Evolutionary conservation across 2,113 vertebrate genomes (phyloP).

Genomic region (Carassius auratus): DNA sequence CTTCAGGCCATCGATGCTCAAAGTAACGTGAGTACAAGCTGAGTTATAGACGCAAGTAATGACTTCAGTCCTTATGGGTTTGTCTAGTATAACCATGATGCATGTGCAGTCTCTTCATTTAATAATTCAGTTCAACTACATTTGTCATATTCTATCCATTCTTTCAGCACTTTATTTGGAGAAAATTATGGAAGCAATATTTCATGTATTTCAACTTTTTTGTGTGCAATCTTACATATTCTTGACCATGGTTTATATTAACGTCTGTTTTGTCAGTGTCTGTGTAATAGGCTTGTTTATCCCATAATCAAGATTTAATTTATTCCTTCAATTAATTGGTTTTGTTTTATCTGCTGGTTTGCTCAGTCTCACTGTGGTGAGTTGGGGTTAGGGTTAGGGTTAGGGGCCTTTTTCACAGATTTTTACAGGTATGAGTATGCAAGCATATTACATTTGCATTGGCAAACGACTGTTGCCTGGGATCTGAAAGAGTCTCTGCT

Average conservation of each 20-base stretch:
- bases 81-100: not conserved
- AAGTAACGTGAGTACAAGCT: not conserved
- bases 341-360: not conserved
- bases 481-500: not conserved
- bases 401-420: not conserved
- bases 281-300: too few relatives aligned
- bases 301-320: too few relatives aligned
- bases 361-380: not conserved
- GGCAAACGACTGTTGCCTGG: not conserved
- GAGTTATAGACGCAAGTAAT: not conserved
- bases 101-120: not conserved
- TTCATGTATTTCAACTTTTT: too few relatives aligned
- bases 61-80: too few relatives aligned
- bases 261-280: too few relatives aligned
- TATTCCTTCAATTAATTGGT: too few relatives aligned
- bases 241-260: too few relatives aligned
- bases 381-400: too few relatives aligned
- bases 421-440: not conserved
- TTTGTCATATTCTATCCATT: not conserved
- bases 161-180: not conserved
- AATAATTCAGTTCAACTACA: not conserved
- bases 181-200: not conserved
- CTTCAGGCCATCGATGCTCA: slow-evolving; percentile 15
- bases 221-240: too few relatives aligned
- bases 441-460: slow-evolving; percentile 20